Conservation (phyloP, 2,888 invertebrate species). For the Folsomia candida region DNA sequence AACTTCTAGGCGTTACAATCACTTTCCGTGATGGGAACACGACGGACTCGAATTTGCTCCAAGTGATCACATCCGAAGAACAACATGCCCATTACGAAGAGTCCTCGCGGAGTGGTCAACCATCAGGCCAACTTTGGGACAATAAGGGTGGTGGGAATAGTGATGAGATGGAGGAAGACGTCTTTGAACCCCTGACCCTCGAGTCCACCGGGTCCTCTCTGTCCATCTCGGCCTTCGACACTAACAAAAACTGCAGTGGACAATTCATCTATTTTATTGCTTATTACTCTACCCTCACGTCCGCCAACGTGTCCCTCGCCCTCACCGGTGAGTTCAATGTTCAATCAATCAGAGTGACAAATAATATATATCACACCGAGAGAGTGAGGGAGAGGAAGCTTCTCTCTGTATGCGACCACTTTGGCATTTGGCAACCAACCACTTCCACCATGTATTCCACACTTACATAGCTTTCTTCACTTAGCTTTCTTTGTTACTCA, state of each 20-base stretch:
- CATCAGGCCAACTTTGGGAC: slow-evolving; percentile 21
- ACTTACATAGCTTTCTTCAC: too few species aligned
- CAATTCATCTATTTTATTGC: slow-evolving; percentile 49
- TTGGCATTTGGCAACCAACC: too few species aligned
- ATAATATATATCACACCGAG: too few species aligned
- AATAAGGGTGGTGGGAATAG: slow-evolving; percentile 23
- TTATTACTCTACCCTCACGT: slow-evolving; percentile 34
- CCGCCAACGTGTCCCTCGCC: not conserved
- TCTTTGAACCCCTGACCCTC: slow-evolving; percentile 32
- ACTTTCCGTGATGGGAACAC: slow-evolving; percentile 49
- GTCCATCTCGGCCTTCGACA: slow-evolving; percentile 45
- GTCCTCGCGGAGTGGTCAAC: slow-evolving; percentile 24
- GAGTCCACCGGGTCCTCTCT: slow-evolving; percentile 46
- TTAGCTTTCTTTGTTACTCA: too few species aligned
- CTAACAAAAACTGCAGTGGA: slow-evolving; percentile 42
- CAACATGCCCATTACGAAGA: slow-evolving; percentile 32
- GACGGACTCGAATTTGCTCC: slow-evolving; percentile 48
- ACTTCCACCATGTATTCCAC: too few species aligned
- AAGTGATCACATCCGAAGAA: slow-evolving; percentile 40
- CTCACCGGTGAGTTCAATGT: slow-evolving; percentile 21
- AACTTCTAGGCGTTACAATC: too few species aligned
- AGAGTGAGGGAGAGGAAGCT: too few species aligned
- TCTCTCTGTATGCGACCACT: too few species aligned
- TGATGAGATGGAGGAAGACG: slow-evolving; percentile 12
- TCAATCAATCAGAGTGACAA: too few species aligned